Percentiles rank a stretch among this genome's conserved stretches.
Conservation (phyloP, 2,797 vertebrate species). For the Hemibagrus guttatus region DNA sequence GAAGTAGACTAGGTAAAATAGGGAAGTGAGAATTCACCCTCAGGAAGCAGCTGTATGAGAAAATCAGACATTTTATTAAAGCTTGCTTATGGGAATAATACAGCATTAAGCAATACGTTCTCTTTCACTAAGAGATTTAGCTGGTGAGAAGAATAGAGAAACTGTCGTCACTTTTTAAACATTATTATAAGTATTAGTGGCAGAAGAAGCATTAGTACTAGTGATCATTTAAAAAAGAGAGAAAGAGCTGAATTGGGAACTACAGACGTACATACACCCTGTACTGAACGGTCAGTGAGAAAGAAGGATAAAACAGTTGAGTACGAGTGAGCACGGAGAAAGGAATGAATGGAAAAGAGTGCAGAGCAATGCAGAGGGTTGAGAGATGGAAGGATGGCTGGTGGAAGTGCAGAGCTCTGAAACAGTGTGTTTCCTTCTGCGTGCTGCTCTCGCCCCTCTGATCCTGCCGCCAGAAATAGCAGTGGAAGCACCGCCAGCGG, state of each 20-base stretch:
- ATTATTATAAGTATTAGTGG: not conserved
- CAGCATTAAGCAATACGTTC: not conserved
- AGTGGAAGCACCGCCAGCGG: conserved; percentile 57
- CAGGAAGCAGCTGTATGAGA: conserved; percentile 69
- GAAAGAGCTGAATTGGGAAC: not conserved
- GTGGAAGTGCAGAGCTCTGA: conserved; percentile 6
- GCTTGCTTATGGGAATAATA: not conserved
- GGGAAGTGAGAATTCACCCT: conserved; percentile 73
- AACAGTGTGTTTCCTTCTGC: conserved; percentile 50
- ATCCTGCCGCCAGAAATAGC: conserved; percentile 63
- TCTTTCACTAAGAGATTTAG: not conserved
- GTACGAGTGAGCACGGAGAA: not conserved
- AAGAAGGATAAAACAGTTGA: not conserved
- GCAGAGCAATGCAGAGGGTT: not conserved
- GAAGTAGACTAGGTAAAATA: conserved; percentile 60
- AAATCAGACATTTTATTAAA: conserved; percentile 49
- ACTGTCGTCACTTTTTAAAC: not conserved
- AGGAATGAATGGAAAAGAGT: not conserved
- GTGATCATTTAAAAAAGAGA: no score
- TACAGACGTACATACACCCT: not conserved
- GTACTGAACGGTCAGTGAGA: not conserved
- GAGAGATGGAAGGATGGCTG: conserved; percentile 25
- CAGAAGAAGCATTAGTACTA: no score
- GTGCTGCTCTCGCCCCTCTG: conserved; percentile 57
- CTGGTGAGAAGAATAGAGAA: not conserved